Evolutionary conservation across 2,113 vertebrate species (phyloP).

Genomic region (Limnothrissa miodon): DNA sequence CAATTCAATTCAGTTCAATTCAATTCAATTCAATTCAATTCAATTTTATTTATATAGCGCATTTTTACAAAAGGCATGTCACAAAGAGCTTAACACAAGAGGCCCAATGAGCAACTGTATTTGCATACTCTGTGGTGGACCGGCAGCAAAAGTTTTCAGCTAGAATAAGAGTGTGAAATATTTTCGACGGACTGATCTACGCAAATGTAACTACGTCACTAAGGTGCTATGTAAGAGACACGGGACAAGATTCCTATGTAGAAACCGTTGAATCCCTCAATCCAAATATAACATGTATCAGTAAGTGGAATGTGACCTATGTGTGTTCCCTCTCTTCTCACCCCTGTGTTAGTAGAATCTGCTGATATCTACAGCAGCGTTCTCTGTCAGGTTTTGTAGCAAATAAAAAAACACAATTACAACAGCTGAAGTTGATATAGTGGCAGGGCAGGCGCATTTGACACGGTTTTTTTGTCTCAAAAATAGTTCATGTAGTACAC

Average conservation of each 20-base stretch:
- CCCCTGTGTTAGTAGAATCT: neutral
- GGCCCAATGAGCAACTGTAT: no score
- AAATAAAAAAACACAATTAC: neutral
- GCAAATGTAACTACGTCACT: neutral
- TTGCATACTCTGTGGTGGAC: neutral
- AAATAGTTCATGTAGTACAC: neutral
- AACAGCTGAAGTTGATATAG: neutral
- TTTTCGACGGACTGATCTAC: neutral
- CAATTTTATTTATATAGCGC: no score
- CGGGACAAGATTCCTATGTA: neutral
- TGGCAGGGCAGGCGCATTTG: neutral
- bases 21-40: no score
- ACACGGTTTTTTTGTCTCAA: neutral
- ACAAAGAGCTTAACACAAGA: no score
- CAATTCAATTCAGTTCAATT: no score
- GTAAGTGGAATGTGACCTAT: neutral
- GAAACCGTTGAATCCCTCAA: neutral
- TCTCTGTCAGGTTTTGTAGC: neutral
- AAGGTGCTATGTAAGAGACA: constrained; percentile 3
- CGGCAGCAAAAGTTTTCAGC: neutral
- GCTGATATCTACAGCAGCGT: neutral
- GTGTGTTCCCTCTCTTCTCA: neutral
- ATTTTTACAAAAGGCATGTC: no score
- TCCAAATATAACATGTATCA: neutral
- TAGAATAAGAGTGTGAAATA: neutral